phyloP scores from a whole-genome alignment of 2,797 vertebrate species.

The Eurystomus glaucurus region DNA sequence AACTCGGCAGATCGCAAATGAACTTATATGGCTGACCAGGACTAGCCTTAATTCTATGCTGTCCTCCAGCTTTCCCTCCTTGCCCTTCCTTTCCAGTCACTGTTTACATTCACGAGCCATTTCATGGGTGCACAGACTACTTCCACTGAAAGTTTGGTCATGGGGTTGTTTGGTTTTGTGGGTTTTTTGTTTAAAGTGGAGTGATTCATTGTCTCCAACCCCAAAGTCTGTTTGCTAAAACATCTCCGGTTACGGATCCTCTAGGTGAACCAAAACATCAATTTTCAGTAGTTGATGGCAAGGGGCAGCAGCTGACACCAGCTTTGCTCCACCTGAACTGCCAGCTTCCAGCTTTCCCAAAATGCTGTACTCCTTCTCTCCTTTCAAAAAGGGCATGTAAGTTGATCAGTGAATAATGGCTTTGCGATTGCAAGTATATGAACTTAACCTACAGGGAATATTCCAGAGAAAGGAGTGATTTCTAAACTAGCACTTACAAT shows the following conservation, averaged over 20 bases:
- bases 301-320: not conserved
- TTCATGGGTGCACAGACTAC: not conserved
- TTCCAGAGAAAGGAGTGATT: conserved; percentile 9
- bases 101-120: not conserved
- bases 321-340: not conserved
- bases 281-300: not conserved
- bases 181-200: not conserved
- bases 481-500: not conserved
- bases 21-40: not conserved
- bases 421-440: not conserved
- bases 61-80: not conserved
- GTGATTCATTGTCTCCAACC: not conserved
- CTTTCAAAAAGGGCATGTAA: not conserved
- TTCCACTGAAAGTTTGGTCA: not conserved
- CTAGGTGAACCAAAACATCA: not conserved
- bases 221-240: conserved; percentile 19
- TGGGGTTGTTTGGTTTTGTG: not conserved
- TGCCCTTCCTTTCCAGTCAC: not conserved
- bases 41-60: not conserved
- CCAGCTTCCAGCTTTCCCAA: not conserved
- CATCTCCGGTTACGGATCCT: not conserved
- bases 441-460: not conserved
- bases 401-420: not conserved
- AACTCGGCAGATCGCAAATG: not conserved
- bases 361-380: not conserved